Conservation (phyloP, 2,797 vertebrate genomes). For the Liparis tanakae region DNA sequence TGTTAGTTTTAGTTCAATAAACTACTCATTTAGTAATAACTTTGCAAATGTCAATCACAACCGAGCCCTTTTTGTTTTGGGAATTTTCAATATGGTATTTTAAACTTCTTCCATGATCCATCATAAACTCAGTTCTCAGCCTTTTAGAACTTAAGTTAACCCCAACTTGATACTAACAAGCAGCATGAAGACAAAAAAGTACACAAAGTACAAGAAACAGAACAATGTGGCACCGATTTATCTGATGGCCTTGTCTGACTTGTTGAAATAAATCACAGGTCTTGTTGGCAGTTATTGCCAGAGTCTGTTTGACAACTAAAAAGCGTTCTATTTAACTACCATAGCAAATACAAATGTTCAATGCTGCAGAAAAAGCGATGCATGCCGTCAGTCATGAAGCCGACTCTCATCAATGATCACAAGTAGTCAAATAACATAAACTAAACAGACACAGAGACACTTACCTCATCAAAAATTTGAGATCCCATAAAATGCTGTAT, state of each 20-base stretch:
- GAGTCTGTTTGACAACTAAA: constrained; percentile 6
- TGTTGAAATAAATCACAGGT: constrained; percentile 40
- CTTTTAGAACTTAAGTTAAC: not conserved
- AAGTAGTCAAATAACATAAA: not conserved
- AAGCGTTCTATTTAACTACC: not conserved
- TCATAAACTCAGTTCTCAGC: not conserved
- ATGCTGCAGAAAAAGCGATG: not conserved
- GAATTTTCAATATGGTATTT: not conserved
- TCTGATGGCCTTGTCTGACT: constrained; percentile 5
- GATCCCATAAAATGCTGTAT: constrained; percentile 99
- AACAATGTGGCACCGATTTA: not conserved
- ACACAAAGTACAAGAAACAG: constrained; percentile 16
- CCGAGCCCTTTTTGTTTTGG: not conserved
- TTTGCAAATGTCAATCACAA: not conserved
- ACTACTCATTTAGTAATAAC: not conserved
- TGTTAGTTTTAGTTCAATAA: not conserved
- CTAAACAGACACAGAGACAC: constrained; percentile 46
- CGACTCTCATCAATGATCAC: not conserved
- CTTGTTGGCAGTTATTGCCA: constrained; percentile 12
- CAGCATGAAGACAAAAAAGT: not conserved
- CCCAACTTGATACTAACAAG: not conserved
- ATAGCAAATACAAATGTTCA: not conserved
- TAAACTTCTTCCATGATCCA: not conserved
- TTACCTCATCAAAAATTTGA: constrained; percentile 99
- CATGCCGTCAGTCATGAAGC: not conserved